phyloP scores from a whole-genome alignment of 2,113 vertebrate species.

The Puffinus mauretanicus region DNA sequence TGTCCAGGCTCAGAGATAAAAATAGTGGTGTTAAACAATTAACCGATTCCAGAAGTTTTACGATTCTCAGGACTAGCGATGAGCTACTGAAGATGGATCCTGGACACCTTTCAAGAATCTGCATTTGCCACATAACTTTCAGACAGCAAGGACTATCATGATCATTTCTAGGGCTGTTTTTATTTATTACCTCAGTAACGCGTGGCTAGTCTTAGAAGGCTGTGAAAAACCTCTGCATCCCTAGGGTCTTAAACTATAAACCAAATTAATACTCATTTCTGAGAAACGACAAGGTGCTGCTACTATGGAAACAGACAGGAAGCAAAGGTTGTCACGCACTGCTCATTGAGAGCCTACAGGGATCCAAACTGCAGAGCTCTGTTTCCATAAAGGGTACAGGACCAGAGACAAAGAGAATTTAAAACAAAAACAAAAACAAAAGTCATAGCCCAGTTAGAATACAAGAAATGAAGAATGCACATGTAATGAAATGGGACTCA shows the following conservation, averaged over 20 bases:
- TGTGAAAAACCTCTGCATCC: not conserved
- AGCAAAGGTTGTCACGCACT: not conserved
- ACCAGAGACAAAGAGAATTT: not conserved
- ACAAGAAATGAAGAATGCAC: not conserved
- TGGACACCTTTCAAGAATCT: not conserved
- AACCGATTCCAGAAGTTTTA: not conserved
- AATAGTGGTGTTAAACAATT: not conserved
- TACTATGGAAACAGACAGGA: not conserved
- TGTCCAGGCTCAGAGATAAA: not conserved
- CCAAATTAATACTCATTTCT: slow-evolving; percentile 8
- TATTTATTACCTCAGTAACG: not conserved
- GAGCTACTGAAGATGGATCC: not conserved
- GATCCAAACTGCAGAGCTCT: not conserved
- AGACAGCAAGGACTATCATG: not conserved
- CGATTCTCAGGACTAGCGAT: not conserved
- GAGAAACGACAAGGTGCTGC: not conserved
- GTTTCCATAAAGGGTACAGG: not conserved
- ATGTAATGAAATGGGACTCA: not conserved
- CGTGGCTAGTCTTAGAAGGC: not conserved
- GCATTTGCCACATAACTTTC: not conserved
- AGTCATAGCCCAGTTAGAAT: not conserved
- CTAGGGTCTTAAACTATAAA: not conserved
- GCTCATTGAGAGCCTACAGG: not conserved
- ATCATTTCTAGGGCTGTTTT: not conserved
- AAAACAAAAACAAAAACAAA: not conserved